Conservation (phyloP, 2,888 invertebrate species). For the Tipula lateralis region DNA sequence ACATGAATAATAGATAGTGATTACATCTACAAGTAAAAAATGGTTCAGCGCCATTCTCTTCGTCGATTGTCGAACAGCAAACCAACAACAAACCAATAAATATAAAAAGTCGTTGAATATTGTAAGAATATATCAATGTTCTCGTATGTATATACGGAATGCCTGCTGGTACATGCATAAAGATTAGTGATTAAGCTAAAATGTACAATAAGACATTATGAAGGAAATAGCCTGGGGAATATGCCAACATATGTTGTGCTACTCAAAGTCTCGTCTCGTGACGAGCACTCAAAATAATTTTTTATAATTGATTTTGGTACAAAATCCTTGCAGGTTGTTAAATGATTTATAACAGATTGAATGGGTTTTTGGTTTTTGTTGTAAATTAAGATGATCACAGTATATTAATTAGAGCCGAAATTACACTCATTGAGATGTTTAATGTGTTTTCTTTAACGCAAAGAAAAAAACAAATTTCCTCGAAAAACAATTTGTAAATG, state of each 20-base stretch:
- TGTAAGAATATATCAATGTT: neutral
- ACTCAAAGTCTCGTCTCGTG: neutral
- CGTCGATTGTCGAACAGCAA: neutral
- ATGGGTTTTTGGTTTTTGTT: neutral
- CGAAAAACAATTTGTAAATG: neutral
- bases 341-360: neutral
- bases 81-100: neutral
- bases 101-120: neutral
- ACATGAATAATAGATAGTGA: conserved; percentile 19
- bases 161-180: neutral
- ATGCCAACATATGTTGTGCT: neutral
- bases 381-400: neutral
- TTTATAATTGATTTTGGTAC: neutral
- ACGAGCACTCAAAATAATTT: neutral
- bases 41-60: neutral
- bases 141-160: neutral
- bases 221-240: neutral
- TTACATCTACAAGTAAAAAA: neutral
- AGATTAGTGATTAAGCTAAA: neutral
- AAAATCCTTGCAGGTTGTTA: neutral
- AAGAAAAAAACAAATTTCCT: no score
- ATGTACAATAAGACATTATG: neutral
- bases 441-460: neutral
- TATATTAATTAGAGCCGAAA: neutral
- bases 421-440: neutral